These are phyloP conservation scores for Melanerpes aurifrons DNA, from an alignment of 2,113 vertebrate genomes.

Conservation along the genomic window DNA sequence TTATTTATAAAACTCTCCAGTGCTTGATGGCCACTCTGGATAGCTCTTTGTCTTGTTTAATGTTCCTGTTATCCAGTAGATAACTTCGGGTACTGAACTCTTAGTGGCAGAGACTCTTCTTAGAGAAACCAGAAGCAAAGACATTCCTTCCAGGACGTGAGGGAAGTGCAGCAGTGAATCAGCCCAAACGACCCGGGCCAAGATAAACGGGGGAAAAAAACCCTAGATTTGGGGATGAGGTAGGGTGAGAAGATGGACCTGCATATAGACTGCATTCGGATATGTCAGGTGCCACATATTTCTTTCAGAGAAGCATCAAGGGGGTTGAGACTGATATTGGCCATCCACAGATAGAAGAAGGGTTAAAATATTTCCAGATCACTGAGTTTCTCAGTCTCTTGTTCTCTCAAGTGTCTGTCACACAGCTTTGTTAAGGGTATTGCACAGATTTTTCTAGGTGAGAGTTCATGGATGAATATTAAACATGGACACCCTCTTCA, in stretches of 20 bases:
- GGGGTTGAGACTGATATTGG: not conserved
- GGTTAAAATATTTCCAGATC: slow-evolving; percentile 37
- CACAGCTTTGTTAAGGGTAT: not conserved
- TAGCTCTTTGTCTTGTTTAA: not conserved
- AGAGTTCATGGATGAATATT: not conserved
- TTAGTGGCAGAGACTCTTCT: not conserved
- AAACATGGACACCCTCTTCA: not conserved
- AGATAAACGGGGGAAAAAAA: not conserved
- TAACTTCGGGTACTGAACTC: not conserved
- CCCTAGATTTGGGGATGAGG: accelerated
- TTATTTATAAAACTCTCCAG: slow-evolving; percentile 13
- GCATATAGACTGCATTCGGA: not conserved
- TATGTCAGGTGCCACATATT: not conserved
- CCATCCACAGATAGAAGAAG: not conserved
- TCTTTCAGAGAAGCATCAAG: not conserved
- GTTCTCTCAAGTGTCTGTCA: not conserved
- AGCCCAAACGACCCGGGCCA: not conserved
- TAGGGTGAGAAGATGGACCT: not conserved
- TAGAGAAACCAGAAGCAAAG: not conserved
- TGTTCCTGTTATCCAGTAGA: not conserved
- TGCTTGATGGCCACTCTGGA: not conserved
- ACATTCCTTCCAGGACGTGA: not conserved
- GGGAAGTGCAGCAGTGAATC: not conserved
- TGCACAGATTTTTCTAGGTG: slow-evolving; percentile 8
- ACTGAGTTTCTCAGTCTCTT: not conserved